phyloP scores from a whole-genome alignment of 2,113 vertebrate genomes.

The Triplophysa rosa region DNA sequence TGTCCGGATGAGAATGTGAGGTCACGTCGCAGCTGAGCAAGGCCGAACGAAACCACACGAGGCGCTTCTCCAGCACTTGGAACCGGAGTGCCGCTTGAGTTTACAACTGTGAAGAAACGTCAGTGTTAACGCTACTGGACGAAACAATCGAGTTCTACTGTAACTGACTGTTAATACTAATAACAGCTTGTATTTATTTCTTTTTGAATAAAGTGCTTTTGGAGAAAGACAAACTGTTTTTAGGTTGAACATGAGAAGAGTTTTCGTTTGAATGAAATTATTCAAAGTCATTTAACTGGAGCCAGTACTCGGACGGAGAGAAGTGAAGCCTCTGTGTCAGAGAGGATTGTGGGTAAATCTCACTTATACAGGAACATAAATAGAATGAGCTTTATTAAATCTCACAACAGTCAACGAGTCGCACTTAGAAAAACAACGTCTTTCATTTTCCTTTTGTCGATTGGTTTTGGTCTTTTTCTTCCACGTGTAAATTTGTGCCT shows the following conservation, averaged over 20 bases:
- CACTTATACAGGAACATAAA: constrained; percentile 68
- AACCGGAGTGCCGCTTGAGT: constrained; percentile 66
- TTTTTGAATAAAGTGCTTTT: constrained; percentile 84
- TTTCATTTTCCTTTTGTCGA: constrained; percentile 65
- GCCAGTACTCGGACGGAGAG: constrained; percentile 83
- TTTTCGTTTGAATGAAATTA: constrained; percentile 88
- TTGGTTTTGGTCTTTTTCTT: constrained; percentile 84
- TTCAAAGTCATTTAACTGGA: constrained; percentile 99
- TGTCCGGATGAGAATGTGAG: constrained; percentile 11
- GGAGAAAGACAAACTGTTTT: constrained; percentile 79
- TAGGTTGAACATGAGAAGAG: constrained; percentile 71
- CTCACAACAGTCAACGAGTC: constrained; percentile 13
- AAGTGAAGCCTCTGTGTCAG: constrained; percentile 78
- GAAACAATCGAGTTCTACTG: constrained; percentile 83
- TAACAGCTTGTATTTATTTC: constrained; percentile 98
- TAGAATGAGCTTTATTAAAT: too few relatives aligned
- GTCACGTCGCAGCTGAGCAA: constrained; percentile 53
- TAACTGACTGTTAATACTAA: constrained; percentile 94
- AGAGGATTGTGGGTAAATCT: constrained; percentile 70
- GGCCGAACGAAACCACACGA: constrained; percentile 64
- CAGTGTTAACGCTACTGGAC: constrained; percentile 88
- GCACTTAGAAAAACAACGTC: constrained; percentile 34
- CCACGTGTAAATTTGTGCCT: constrained; percentile 99
- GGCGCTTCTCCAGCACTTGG: constrained; percentile 51
- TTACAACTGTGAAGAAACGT: constrained; percentile 86